Evolutionary conservation across 2,888 invertebrate genomes (phyloP).

Genomic region (Phrixothrix hirtus): DNA sequence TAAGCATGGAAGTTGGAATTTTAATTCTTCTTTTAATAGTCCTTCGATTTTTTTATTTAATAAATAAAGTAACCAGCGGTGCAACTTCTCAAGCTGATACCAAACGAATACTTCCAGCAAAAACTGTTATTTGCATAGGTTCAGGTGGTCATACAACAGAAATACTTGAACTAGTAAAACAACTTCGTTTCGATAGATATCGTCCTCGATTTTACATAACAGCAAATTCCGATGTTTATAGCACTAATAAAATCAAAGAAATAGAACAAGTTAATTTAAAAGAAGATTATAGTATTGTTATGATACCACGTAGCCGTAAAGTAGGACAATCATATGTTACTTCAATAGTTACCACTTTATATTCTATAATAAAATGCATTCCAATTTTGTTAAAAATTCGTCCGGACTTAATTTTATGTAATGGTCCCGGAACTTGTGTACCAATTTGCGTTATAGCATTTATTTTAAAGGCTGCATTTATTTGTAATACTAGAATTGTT

Average conservation of each 20-base stretch:
- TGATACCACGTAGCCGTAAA: conserved; percentile 82
- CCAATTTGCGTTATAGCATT: conserved; percentile 84
- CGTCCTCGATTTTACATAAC: conserved; percentile 76
- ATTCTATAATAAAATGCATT: conserved; percentile 69
- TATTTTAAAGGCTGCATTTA: conserved; percentile 68
- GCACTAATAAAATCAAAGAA: conserved; percentile 68
- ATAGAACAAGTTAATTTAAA: conserved; percentile 53
- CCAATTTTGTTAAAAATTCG: conserved; percentile 69
- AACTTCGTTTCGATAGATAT: conserved; percentile 67
- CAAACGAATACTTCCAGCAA: conserved; percentile 44
- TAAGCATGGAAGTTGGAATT: conserved; percentile 8
- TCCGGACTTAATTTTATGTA: conserved; percentile 85
- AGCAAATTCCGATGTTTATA: conserved; percentile 77
- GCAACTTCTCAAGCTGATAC: conserved; percentile 41
- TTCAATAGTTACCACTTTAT: conserved; percentile 76
- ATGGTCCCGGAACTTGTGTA: conserved; percentile 97
- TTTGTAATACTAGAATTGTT: conserved; percentile 73
- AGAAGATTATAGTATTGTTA: conserved; percentile 58
- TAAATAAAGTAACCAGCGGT: conserved; percentile 53
- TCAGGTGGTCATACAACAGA: conserved; percentile 96
- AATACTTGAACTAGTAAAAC: conserved; percentile 74
- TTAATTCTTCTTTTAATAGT: conserved; percentile 41
- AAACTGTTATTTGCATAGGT: conserved; percentile 69
- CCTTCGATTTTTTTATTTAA: conserved; percentile 47
- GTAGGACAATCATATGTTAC: conserved; percentile 85